Base-by-base conservation (phyloP, 1,140 invertebrate genomes). In the Lethrus apterus region DNA sequence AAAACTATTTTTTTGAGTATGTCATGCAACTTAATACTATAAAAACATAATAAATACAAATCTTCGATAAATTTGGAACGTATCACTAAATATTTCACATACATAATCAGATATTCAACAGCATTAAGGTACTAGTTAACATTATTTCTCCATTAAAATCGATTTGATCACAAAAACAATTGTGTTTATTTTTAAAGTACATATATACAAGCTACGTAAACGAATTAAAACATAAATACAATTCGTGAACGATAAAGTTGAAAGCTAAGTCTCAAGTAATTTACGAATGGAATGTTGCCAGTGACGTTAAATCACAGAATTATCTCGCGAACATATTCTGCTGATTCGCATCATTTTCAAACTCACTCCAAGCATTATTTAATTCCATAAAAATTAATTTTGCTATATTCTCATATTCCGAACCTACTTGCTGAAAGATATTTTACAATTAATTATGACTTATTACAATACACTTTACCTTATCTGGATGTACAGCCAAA, bases 371-470 rank as follows among this genome's bases (percentile, higher is more conserved):
- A 8, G 95, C 94, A 65, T 98, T 96, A 71, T 97, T 99, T 51
- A 99, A 71, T 73, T 99, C 95, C 80, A 98, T 95, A 71, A 99
- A 99, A 61, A 99, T 94, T 60, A 96, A 68, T 71, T 94, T 96
- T 8, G 97, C 95, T 60, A 98, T 74, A 55, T 84, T 82, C 69
- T 94, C 91, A 62, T 93, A 89, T 21, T 80, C 76, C 1, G 88
- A 91, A 23, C 89, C 90, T 53, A 83, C 78, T 81, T 92, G 86
- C 89, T 93, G 70, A n/a, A 80, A 54, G 46, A 31, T 35, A 52
- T 35, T 10, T 8, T 35, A 35, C 14, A 35, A 15, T 8, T 44
- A n/a, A n/a, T n/a, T n/a, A n/a, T n/a, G n/a, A n/a, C n/a, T n/a
- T n/a, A n/a, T n/a, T n/a, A n/a, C n/a, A n/a, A n/a, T 41, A 24